Base-by-base conservation (phyloP, 1,140 invertebrate species). In the Carcinoscorpius rotundicauda region DNA sequence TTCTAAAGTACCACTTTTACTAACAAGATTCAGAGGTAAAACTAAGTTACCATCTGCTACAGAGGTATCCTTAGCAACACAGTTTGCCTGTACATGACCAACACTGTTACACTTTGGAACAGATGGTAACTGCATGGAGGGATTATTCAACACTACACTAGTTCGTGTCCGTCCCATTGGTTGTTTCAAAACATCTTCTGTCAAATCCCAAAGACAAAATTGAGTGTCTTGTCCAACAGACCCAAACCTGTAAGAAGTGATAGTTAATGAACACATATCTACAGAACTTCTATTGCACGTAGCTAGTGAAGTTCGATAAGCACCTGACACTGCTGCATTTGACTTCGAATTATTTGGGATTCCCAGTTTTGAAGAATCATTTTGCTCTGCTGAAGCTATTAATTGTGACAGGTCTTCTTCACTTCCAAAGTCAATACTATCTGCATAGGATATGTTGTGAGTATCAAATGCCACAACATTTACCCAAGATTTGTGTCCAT, bases 211-310 rank as follows among this genome's bases (percentile, higher is more conserved):
- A 60, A 99, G 80, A 79, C 96, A 98, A 58, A 99, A 78, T 76
- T 97, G 91, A 49, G 96, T 98, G 78, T 99, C 97, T 77, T 99
- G 95, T 11, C 95, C 95, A 3, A 99, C 93, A 67, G 93, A 94
- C n/a, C 93, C 94, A 67, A 98, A 81, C 65, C 68, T 69, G 62
- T 69, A 69, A 56, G 68, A 69, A 56, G 66, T 69, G 48, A 69
- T 69, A 62, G 65, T 66, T 62, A 69, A 65, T 51, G 68, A 65
- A 48, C 63, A 62, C 61, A 61, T 66, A 52, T 64, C 68, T 49
- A 64, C 55, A 29, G 67, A 66, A 61, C 61, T 68, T 60, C 64
- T 66, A 52, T 64, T 51, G 64, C 66, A 68, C 8, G 29, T 82
- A 52, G 64, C 29, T 29, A 29, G 29, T 29, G 29, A 29, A 29